Conservation (phyloP, 1,140 invertebrate species). For the Marisa cornuarietis region DNA sequence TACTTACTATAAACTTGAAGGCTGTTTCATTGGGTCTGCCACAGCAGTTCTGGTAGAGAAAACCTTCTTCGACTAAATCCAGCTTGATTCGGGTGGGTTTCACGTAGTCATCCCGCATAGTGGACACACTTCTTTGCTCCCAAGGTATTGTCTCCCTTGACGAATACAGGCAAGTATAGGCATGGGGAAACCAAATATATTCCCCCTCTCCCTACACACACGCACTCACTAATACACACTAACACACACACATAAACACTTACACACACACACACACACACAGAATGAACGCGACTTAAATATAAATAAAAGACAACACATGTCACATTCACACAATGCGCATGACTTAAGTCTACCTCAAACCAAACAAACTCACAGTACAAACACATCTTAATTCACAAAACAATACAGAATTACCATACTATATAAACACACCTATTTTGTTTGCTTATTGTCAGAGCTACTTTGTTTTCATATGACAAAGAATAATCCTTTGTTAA, state of each 20-base stretch:
- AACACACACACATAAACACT: background rate
- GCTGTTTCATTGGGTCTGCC: conserved; percentile 11
- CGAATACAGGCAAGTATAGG: background rate
- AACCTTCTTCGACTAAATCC: conserved; percentile 12
- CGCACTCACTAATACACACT: background rate
- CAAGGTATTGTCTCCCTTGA: background rate
- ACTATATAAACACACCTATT: background rate
- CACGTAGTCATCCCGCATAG: background rate
- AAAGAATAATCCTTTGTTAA: no score
- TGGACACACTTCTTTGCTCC: background rate
- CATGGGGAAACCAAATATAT: background rate
- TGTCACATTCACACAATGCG: no score
- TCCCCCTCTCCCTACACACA: background rate
- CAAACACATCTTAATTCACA: background rate
- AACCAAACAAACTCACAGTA: background rate
- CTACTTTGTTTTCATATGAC: no score
- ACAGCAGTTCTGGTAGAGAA: conserved; percentile 12
- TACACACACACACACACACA: background rate
- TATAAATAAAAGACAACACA: no score
- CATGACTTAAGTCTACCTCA: no score
- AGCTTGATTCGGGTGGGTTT: conserved; percentile 8
- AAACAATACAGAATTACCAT: background rate
- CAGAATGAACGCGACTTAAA: background rate
- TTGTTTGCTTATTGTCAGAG: no score
- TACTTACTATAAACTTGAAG: conserved; percentile 7